Base-by-base conservation (phyloP, 2,888 invertebrate genomes). In the Phortica magna region DNA sequence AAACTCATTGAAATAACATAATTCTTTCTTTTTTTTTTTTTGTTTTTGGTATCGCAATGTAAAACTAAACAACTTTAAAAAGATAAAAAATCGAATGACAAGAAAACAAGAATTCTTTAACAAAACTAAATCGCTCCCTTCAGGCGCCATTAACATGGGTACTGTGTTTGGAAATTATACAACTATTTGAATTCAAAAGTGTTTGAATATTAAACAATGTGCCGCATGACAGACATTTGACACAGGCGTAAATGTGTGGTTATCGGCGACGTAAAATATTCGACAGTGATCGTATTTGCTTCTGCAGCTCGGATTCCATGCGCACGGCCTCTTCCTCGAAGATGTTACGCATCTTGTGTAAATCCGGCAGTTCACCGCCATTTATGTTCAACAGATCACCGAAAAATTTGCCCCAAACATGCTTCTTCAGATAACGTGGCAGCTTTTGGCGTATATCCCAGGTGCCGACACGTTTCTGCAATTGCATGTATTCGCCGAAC, bases 401-500 rank as follows among this genome's bases (percentile, higher is more conserved):
- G 90, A 98, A 98, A 90, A 97, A 95, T 87, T 95, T 94, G 80
- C 95, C 95, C 98, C 98, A 98, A 78, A 96, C 93, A 82, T 94
- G 94, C 82, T 94, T 94, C 88, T 95, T 95, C 91, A 95, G 94
- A 90, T 96, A 95, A 94, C 96, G 95, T 76, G 95, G 95, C 83
- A 95, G 91, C 92, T 95, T 95, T 80, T 94, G 94, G 77, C 95
- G 94, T 76, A 95, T 94, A 88, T 94, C 95, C 95, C 95, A 95
- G 55, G 93, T 93, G 83, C 93, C 94, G 83, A 93, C 92, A 74
- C 93, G 93, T 89, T 95, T 95, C 72, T 94, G 93, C 43, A 96
- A 94, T 88, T 96, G 95, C 96, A 98, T 98, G 91, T 98, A 98
- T 89, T 96, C 96, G 74, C 97, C 96, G 92, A 97, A 96, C 39